These are phyloP conservation scores for Andrena marginata DNA, from an alignment of 2,888 invertebrate species.

Conservation along the genomic window DNA sequence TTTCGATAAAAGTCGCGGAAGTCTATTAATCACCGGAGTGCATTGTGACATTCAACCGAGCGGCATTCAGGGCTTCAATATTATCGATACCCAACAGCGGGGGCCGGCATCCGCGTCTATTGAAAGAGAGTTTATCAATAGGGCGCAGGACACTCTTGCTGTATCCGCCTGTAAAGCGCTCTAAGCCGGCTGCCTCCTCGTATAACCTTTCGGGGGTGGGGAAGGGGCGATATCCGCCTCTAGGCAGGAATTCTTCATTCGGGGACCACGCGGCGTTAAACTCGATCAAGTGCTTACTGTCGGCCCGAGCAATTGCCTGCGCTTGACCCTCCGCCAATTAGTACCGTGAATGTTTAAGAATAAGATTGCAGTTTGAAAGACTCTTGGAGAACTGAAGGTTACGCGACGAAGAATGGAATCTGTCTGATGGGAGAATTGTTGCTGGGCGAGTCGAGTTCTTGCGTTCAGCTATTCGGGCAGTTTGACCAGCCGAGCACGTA, in stretches of 20 bases:
- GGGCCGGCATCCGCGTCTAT: conserved; percentile 70
- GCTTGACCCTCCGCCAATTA: conserved; percentile 16
- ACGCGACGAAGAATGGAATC: neutral
- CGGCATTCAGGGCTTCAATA: conserved; percentile 72
- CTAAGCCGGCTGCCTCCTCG: conserved; percentile 54
- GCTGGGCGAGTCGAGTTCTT: neutral
- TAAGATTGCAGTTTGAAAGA: neutral
- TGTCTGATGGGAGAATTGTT: neutral
- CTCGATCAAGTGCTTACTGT: conserved; percentile 3
- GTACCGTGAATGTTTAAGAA: neutral
- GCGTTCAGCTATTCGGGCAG: neutral
- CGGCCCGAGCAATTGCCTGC: neutral
- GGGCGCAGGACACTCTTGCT: conserved; percentile 69
- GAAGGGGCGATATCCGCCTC: conserved; percentile 18
- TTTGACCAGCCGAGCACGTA: conserved; percentile 51
- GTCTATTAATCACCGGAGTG: conserved; percentile 70
- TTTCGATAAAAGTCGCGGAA: conserved; percentile 73
- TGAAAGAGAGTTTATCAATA: conserved; percentile 77
- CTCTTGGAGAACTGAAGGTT: neutral
- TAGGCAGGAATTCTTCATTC: conserved; percentile 36
- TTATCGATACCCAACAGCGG: conserved; percentile 71
- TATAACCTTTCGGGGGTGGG: conserved; percentile 40
- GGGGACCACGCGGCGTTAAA: neutral
- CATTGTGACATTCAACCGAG: conserved; percentile 70
- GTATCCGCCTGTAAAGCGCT: conserved; percentile 66